Conservation (phyloP, 2,888 invertebrate species). For the Lobophora halterata region DNA sequence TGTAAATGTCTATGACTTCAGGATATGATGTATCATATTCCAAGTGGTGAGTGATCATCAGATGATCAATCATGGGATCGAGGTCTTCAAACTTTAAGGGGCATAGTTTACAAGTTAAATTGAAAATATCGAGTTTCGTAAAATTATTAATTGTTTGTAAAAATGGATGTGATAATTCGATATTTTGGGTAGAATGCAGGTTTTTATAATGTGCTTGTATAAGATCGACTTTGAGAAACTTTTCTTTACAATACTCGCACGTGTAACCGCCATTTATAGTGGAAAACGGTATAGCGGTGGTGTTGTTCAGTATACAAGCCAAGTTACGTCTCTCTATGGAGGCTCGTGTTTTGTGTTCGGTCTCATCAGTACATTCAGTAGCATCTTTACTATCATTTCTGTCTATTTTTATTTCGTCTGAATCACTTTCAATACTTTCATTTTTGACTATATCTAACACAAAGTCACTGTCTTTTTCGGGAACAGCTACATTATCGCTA, state of each 20-base stretch:
- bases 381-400: too few relatives aligned
- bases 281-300: slow-evolving; percentile 46
- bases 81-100: slow-evolving; percentile 25
- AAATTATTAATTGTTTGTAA: too few relatives aligned
- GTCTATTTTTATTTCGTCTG: too few relatives aligned
- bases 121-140: slow-evolving; percentile 38
- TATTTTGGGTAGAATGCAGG: slow-evolving; percentile 5
- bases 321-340: slow-evolving; percentile 20
- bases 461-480: too few relatives aligned
- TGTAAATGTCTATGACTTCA: slow-evolving; percentile 16
- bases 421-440: too few relatives aligned
- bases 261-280: slow-evolving; percentile 43
- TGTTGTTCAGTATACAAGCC: slow-evolving; percentile 21
- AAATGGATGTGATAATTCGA: slow-evolving; percentile 6
- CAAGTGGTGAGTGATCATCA: slow-evolving; percentile 28
- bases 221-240: slow-evolving; percentile 29
- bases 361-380: too few relatives aligned
- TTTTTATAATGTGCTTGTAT: slow-evolving; percentile 22
- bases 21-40: slow-evolving; percentile 12
- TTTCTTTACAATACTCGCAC: slow-evolving; percentile 45
- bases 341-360: slow-evolving; percentile 8
- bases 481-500: too few relatives aligned
- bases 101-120: slow-evolving; percentile 31
- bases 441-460: too few relatives aligned
- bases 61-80: slow-evolving; percentile 31